phyloP scores from a whole-genome alignment of 2,797 vertebrate genomes.

The Decapterus maruadsi region DNA sequence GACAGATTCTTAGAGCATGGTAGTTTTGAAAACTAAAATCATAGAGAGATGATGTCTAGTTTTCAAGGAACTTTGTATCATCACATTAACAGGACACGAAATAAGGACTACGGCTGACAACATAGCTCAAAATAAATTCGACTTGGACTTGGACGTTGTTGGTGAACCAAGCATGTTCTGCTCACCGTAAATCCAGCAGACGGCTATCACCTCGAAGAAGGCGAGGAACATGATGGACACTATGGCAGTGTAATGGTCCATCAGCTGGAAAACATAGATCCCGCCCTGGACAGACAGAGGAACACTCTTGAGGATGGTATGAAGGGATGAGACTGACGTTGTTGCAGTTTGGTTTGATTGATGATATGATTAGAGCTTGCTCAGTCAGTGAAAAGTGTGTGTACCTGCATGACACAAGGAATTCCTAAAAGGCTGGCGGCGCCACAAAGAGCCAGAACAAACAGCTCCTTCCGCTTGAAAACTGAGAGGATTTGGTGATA shows the following conservation, averaged over 20 bases:
- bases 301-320: slow-evolving; percentile 8
- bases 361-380: background rate
- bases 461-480: slow-evolving; percentile 83
- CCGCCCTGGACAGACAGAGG: slow-evolving; percentile 76
- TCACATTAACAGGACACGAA: background rate
- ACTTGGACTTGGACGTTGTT: too few relatives aligned
- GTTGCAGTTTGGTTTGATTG: background rate
- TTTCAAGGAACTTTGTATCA: too few relatives aligned
- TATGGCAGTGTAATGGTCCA: slow-evolving; percentile 89
- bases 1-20: background rate
- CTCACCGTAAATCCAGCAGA: slow-evolving; percentile 86
- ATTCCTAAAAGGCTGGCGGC: slow-evolving; percentile 80
- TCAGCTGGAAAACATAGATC: slow-evolving; percentile 88
- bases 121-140: too few relatives aligned
- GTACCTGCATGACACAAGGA: slow-evolving; percentile 86
- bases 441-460: slow-evolving; percentile 80
- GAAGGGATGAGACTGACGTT: background rate
- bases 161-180: background rate
- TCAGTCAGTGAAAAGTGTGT: background rate
- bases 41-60: background rate
- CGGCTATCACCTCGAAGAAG: slow-evolving; percentile 85
- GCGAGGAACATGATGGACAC: slow-evolving; percentile 87
- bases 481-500: slow-evolving; percentile 59
- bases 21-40: background rate
- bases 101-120: too few relatives aligned